Percentiles rank a stretch among this genome's conserved stretches.
Evolutionary conservation across 2,113 vertebrate genomes (phyloP).

Genomic region (Sturnira hondurensis): DNA sequence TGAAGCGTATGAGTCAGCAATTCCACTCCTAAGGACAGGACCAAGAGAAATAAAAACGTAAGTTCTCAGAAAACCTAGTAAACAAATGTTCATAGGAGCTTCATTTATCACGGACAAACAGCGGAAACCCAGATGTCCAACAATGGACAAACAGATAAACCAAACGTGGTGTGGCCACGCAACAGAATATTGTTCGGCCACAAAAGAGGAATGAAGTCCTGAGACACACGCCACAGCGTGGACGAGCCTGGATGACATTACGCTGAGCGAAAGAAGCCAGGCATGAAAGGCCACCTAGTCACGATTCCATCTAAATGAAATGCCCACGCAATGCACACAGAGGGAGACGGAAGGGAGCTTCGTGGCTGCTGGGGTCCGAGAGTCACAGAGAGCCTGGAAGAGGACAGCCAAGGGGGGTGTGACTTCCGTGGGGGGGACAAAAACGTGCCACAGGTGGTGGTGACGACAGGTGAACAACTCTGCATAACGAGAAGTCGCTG

Average conservation of each 20-base stretch:
- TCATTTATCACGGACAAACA: neutral
- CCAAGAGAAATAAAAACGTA: neutral
- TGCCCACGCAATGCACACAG: neutral
- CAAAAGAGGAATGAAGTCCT: neutral
- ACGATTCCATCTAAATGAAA: neutral
- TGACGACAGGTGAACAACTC: neutral
- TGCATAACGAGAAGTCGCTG: neutral
- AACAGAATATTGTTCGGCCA: neutral
- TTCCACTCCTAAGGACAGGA: neutral
- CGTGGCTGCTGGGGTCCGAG: neutral
- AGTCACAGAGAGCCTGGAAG: neutral
- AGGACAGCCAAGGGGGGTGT: rapidly evolving
- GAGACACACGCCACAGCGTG: rapidly evolving
- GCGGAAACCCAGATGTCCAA: neutral
- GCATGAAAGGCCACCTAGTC: neutral
- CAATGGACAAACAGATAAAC: neutral
- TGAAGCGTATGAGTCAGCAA: slow-evolving; percentile 6
- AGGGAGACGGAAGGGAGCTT: neutral
- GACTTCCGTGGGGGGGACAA: neutral
- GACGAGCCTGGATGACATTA: neutral
- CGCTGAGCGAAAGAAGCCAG: neutral
- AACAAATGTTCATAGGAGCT: neutral
- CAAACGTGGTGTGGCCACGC: neutral
- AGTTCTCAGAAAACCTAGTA: neutral
- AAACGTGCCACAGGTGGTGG: neutral